Evolutionary conservation across 2,113 vertebrate species (phyloP).

Genomic region (Rhabdomys dilectus): DNA sequence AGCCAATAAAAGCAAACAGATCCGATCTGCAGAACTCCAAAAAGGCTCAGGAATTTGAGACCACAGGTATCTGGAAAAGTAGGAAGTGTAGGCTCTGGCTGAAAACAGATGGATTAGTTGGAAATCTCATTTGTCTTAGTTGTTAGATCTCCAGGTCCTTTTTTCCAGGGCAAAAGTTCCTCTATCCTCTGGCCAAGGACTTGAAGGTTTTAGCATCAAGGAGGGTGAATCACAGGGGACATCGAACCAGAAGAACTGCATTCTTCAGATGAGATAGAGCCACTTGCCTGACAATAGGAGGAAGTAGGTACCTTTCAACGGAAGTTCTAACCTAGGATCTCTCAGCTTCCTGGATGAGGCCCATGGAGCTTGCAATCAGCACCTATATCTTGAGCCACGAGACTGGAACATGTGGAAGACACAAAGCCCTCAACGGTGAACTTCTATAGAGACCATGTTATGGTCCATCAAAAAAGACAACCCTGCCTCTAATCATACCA

Average conservation of each 20-base stretch:
- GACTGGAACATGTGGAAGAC: background rate
- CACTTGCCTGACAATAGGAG: background rate
- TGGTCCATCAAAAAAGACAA: background rate
- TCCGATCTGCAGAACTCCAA: background rate
- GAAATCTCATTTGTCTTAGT: constrained; percentile 2
- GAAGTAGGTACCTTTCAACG: background rate
- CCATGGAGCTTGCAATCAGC: background rate
- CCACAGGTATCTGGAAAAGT: background rate
- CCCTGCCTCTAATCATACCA: background rate
- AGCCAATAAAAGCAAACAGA: constrained; percentile 18
- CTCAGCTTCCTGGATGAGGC: background rate
- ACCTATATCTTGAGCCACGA: background rate
- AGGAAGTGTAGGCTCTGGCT: background rate
- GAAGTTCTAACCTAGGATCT: background rate
- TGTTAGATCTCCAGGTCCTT: background rate
- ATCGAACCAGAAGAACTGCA: background rate
- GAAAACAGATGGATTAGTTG: background rate
- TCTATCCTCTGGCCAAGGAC: background rate
- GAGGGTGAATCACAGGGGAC: background rate
- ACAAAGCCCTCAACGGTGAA: background rate
- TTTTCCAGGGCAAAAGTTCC: background rate
- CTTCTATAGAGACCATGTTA: background rate
- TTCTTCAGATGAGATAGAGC: background rate
- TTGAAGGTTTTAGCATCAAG: background rate
- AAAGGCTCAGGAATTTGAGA: constrained; percentile 25